A percentile compares a stretch with the other conserved stretches of the same genome.
Evolutionary conservation across 2,888 invertebrate species (phyloP).

Genomic region (Amitus sp.): DNA sequence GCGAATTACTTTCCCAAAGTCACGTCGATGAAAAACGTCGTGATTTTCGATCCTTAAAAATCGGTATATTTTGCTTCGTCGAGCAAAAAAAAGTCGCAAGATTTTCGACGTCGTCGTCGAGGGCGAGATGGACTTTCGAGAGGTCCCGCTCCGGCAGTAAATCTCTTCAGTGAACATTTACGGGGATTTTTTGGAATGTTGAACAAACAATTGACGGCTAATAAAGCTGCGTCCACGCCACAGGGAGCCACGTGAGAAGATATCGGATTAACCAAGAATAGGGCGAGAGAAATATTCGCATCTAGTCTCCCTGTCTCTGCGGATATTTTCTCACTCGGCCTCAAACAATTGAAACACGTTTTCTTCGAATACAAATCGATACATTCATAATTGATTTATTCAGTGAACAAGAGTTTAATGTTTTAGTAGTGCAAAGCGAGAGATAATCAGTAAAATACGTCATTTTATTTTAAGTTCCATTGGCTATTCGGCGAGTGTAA

Average conservation of each 20-base stretch:
- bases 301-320: conserved; percentile 20
- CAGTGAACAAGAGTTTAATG: no score
- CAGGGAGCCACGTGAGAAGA: conserved; percentile 61
- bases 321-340: conserved; percentile 28
- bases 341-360: no score
- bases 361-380: no score
- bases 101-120: conserved; percentile 39
- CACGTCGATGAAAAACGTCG: neutral
- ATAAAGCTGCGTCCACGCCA: conserved; percentile 60
- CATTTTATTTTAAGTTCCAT: no score
- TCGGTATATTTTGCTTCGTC: neutral
- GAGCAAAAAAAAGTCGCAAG: conserved; percentile 10
- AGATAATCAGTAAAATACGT: no score
- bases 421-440: no score
- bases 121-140: conserved; percentile 32
- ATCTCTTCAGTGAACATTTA: conserved; percentile 61
- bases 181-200: conserved; percentile 64
- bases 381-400: no score
- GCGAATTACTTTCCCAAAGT: no score
- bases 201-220: conserved; percentile 66
- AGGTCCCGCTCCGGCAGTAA: conserved; percentile 53
- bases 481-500: no score
- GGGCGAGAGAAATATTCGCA: conserved; percentile 25
- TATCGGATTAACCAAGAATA: neutral
- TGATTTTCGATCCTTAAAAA: neutral